Base-by-base conservation (phyloP, 2,888 invertebrate genomes). In the Scotopteryx bipunctaria region DNA sequence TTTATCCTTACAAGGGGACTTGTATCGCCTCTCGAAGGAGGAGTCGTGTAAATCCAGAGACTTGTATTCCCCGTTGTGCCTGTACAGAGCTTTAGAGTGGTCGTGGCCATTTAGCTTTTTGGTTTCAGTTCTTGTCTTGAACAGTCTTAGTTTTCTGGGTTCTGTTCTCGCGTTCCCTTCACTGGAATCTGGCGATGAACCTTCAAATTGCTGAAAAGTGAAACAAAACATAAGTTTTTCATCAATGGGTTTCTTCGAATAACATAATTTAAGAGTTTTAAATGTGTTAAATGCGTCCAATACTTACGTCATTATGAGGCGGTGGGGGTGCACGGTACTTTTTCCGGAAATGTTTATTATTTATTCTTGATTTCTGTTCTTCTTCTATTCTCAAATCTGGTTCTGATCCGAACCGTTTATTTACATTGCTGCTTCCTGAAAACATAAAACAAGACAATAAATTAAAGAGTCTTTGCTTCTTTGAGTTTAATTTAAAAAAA, bases 291-390 rank as follows among this genome's bases (percentile, higher is more conserved):
- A 8, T 23, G 8, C 3, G 4, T 0, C n/a, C 15, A 14, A 9
- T 43, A 71, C 86, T 86, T 76, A 91, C 84, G 59, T 87, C 78
- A 69, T 78, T 71, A 31, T 66, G 73, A 51, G 86, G 91, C 46
- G 95, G 94, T 52, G 93, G 92, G 11, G 95, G 95, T 1, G 96
- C 96, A 86, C 93, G 93, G 74, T 95, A 95, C 81, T 95, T 95
- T 76, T 96, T 94, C 67, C 94, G 94, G 69, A 94, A 94, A 49
- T 92, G 92, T 79, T 86, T 87, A 54, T 81, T 85, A 46, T 75
- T 81, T 61, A 67, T 76, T 73, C 73, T 80, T 50, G 73, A 64
- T 51, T 85, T 85, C 41, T 82, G 81, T 58, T 89, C 88, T 55
- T 90, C 86, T 71, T 86, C 84, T 58, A 79, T 71, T 31, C 90